Evolutionary conservation across 2,797 vertebrate species (phyloP).

Genomic region (Chaetodon trifasciatus): DNA sequence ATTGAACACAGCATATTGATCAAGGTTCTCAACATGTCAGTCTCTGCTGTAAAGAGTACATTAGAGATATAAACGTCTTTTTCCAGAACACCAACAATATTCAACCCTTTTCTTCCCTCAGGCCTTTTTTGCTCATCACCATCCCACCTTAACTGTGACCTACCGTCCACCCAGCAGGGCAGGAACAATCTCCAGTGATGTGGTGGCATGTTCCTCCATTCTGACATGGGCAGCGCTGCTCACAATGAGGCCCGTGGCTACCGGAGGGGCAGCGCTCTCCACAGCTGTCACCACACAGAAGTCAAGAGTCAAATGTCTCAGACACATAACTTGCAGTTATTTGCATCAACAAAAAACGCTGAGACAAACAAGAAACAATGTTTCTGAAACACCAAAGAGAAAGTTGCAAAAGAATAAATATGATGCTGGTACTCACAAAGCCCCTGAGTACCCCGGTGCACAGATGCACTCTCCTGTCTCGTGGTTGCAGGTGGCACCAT

Average conservation of each 20-base stretch:
- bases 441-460: slow-evolving; percentile 94
- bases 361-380: slow-evolving; percentile 33
- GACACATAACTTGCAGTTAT: slow-evolving; percentile 24
- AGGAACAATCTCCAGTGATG: slow-evolving; percentile 97
- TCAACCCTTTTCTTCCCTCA: slow-evolving; percentile 3
- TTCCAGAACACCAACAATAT: not conserved
- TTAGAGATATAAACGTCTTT: slow-evolving; percentile 20
- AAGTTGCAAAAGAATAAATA: slow-evolving; percentile 31
- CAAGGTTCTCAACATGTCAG: slow-evolving; percentile 31
- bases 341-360: slow-evolving; percentile 17
- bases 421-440: slow-evolving; percentile 90
- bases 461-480: slow-evolving; percentile 97
- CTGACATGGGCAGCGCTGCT: slow-evolving; percentile 97
- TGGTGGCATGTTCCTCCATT: slow-evolving; percentile 97
- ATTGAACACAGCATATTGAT: slow-evolving; percentile 50
- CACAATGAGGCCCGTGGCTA: slow-evolving; percentile 96
- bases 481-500: slow-evolving; percentile 95
- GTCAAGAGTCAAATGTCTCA: slow-evolving; percentile 41
- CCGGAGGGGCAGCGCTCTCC: slow-evolving; percentile 95
- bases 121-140: slow-evolving; percentile 31
- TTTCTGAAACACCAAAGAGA: slow-evolving; percentile 9
- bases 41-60: slow-evolving; percentile 21
- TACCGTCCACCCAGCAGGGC: slow-evolving; percentile 96
- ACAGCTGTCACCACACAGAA: slow-evolving; percentile 86
- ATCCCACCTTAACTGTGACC: slow-evolving; percentile 44